These are phyloP conservation scores for Synergus gifuensis DNA, from an alignment of 2,888 invertebrate genomes.

Conservation along the genomic window DNA sequence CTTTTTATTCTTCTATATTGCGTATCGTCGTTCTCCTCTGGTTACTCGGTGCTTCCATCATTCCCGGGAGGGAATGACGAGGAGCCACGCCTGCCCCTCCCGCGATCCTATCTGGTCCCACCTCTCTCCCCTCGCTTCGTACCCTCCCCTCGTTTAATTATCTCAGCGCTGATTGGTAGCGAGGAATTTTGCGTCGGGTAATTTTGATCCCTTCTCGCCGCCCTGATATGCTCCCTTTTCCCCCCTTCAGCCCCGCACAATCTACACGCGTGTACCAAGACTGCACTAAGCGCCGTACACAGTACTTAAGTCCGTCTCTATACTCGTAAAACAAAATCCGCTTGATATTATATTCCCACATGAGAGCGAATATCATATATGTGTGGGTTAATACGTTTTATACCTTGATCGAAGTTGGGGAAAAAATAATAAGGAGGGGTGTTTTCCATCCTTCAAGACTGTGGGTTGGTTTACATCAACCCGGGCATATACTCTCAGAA, in stretches of 20 bases:
- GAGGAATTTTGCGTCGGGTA: conserved; percentile 75
- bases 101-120: conserved; percentile 71
- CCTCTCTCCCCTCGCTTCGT: conserved; percentile 58
- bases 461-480: neutral
- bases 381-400: conserved; percentile 51
- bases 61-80: conserved; percentile 64
- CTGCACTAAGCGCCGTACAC: conserved; percentile 13
- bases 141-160: conserved; percentile 76
- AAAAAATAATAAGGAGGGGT: neutral
- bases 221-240: conserved; percentile 41
- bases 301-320: conserved; percentile 21
- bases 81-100: conserved; percentile 73
- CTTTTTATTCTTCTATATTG: conserved; percentile 52
- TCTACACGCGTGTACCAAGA: conserved; percentile 31
- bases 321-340: conserved; percentile 29
- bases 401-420: conserved; percentile 34
- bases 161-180: conserved; percentile 76
- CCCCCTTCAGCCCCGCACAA: conserved; percentile 13
- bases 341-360: conserved; percentile 44
- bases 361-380: conserved; percentile 4
- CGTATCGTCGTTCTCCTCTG: conserved; percentile 62
- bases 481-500: neutral
- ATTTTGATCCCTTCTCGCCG: conserved; percentile 73
- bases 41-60: conserved; percentile 73
- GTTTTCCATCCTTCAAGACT: neutral